Conservation (phyloP, 2,113 vertebrate species). For the Agelaius phoeniceus region DNA sequence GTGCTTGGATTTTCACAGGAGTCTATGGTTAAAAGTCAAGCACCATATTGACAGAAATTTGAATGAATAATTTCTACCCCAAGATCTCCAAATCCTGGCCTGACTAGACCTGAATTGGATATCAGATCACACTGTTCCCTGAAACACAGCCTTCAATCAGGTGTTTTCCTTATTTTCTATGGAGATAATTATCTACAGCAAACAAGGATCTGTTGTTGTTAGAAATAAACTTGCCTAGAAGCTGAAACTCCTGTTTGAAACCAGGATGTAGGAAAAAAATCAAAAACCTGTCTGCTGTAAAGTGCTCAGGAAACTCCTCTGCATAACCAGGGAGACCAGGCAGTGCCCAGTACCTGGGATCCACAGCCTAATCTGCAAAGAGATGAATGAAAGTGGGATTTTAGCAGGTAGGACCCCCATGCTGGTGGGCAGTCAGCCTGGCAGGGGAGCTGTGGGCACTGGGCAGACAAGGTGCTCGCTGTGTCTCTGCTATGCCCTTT, state of each 20-base stretch:
- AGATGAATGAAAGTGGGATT: not conserved
- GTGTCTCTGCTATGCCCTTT: accelerated
- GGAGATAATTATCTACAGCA: not conserved
- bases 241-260: not conserved
- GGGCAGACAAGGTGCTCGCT: accelerated
- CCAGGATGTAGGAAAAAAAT: not conserved
- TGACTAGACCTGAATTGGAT: not conserved
- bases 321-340: not conserved
- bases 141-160: not conserved
- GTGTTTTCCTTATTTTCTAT: not conserved
- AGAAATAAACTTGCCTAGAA: not conserved
- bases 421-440: not conserved
- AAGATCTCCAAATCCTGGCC: not conserved
- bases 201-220: not conserved
- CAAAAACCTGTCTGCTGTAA: not conserved
- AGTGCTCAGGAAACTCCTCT: not conserved
- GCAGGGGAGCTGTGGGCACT: not conserved
- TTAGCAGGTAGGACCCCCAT: not conserved
- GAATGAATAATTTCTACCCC: not conserved
- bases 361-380: not conserved
- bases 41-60: not conserved
- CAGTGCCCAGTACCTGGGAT: not conserved
- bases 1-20: not conserved
- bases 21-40: not conserved
- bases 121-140: not conserved